phyloP scores from a whole-genome alignment of 1,140 invertebrate genomes.

The Leptinotarsa lineolata region DNA sequence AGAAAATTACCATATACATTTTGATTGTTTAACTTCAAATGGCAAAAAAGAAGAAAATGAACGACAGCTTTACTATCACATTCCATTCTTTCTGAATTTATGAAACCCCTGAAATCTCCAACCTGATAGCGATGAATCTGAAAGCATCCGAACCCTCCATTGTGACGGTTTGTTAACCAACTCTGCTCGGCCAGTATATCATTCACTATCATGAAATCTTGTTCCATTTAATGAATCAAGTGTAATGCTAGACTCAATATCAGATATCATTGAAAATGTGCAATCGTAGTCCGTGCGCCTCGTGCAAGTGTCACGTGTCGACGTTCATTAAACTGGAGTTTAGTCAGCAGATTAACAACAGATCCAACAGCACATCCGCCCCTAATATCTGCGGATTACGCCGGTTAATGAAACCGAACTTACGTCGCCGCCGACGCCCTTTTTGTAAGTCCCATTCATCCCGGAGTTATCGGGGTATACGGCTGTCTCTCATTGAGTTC shows the following conservation, averaged over 20 bases:
- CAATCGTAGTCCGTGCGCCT: slow-evolving; percentile 23
- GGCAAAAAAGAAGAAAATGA: too few species aligned
- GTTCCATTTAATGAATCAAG: slow-evolving; percentile 36
- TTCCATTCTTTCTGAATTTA: too few species aligned
- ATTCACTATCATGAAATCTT: slow-evolving; percentile 9
- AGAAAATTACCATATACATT: too few species aligned
- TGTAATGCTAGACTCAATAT: slow-evolving; percentile 36
- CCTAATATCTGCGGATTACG: slow-evolving; percentile 42
- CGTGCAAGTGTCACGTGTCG: slow-evolving; percentile 38
- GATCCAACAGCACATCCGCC: slow-evolving; percentile 38
- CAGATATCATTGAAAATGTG: slow-evolving; percentile 38
- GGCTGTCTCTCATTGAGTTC: not conserved
- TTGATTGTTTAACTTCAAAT: too few species aligned
- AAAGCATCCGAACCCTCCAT: too few species aligned
- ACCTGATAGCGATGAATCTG: too few species aligned
- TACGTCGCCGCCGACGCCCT: slow-evolving; percentile 23
- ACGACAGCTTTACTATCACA: too few species aligned
- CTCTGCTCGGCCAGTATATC: not conserved
- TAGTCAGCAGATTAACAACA: slow-evolving; percentile 40
- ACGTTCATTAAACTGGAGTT: slow-evolving; percentile 45
- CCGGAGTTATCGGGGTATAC: not conserved
- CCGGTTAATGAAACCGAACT: slow-evolving; percentile 43
- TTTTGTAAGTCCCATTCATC: not conserved
- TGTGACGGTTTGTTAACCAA: too few species aligned
- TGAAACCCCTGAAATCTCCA: too few species aligned